These are phyloP conservation scores for Sericinus montela DNA, from an alignment of 2,888 invertebrate species.

Conservation along the genomic window DNA sequence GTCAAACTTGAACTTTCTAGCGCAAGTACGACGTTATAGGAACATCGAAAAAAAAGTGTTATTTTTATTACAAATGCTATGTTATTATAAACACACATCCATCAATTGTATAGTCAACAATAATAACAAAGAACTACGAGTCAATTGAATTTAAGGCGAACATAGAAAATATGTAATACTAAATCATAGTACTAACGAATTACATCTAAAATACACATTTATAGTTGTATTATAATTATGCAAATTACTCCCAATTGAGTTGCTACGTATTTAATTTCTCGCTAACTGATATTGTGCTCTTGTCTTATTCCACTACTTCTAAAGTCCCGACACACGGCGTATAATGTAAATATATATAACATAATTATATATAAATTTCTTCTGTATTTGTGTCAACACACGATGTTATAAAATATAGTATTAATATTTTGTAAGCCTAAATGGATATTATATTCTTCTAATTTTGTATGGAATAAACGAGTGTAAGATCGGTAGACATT, in stretches of 20 bases:
- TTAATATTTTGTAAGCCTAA: slow-evolving; percentile 73
- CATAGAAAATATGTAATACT: slow-evolving; percentile 22
- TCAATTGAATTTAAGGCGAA: slow-evolving; percentile 56
- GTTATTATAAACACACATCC: slow-evolving; percentile 10
- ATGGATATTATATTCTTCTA: slow-evolving; percentile 79
- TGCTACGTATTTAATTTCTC: slow-evolving; percentile 22
- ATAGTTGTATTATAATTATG: slow-evolving; percentile 12
- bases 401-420: slow-evolving; percentile 54
- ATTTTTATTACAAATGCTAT: slow-evolving; percentile 3
- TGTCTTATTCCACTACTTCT: slow-evolving; percentile 26
- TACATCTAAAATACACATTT: slow-evolving; percentile 1
- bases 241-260: slow-evolving; percentile 20
- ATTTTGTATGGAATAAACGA: slow-evolving; percentile 69
- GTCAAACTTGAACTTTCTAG: slow-evolving; percentile 7
- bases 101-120: slow-evolving; percentile 7
- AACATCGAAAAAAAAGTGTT: slow-evolving; percentile 14
- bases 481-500: slow-evolving; percentile 41
- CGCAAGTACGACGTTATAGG: neutral
- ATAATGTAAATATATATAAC: slow-evolving; percentile 43
- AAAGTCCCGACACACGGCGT: slow-evolving; percentile 44
- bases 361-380: slow-evolving; percentile 33
- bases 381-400: slow-evolving; percentile 65
- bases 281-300: slow-evolving; percentile 23
- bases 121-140: slow-evolving; percentile 48
- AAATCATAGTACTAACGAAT: slow-evolving; percentile 1